Evolutionary conservation across 1,140 invertebrate genomes (phyloP).

Genomic region (Cydia fagiglandana): DNA sequence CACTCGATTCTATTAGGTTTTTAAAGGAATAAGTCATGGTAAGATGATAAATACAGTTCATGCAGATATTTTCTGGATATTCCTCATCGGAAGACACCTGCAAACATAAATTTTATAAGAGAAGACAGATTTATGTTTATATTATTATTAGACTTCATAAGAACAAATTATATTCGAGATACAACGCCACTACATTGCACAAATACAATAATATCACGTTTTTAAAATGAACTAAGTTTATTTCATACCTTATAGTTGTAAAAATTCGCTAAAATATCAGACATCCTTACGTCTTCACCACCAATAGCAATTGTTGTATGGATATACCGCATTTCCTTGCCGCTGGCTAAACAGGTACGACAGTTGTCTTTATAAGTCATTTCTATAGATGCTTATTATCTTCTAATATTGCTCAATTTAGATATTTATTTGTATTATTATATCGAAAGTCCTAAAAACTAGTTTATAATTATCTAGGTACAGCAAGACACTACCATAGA

Average conservation of each 20-base stretch:
- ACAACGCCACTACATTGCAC: too few species aligned
- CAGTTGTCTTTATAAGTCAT: slow-evolving; percentile 61
- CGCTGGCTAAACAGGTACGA: slow-evolving; percentile 61
- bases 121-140: background rate
- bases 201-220: too few species aligned
- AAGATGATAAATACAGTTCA: slow-evolving; percentile 70
- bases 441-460: too few species aligned
- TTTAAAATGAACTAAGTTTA: background rate
- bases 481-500: too few species aligned
- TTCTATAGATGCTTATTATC: background rate
- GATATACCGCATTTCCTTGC: slow-evolving; percentile 66
- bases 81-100: slow-evolving; percentile 55
- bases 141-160: slow-evolving; percentile 22
- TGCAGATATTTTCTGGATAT: slow-evolving; percentile 67
- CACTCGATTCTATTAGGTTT: slow-evolving; percentile 63
- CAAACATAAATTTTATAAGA: slow-evolving; percentile 40
- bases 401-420: background rate
- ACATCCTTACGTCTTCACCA: slow-evolving; percentile 27
- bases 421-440: too few species aligned
- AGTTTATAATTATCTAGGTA: too few species aligned
- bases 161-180: too few species aligned
- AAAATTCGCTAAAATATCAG: slow-evolving; percentile 61
- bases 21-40: slow-evolving; percentile 74
- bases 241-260: slow-evolving; percentile 64
- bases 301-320: slow-evolving; percentile 46